A percentile compares a stretch with the other conserved stretches of the same genome.
Evolutionary conservation across 1,140 invertebrate species (phyloP).

Genomic region (Coptotermes formosanus): DNA sequence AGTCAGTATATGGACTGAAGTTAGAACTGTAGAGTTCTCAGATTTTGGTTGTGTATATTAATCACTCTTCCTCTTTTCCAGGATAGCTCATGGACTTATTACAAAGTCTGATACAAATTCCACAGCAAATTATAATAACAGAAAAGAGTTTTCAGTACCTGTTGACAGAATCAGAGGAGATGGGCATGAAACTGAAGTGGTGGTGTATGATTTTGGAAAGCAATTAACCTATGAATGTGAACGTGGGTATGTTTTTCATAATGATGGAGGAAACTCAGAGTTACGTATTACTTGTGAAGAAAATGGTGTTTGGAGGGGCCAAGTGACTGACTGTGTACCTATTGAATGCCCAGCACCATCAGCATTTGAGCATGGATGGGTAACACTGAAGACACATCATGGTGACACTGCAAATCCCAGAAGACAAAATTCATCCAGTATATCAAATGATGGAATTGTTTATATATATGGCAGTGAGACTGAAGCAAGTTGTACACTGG

Average conservation of each 20-base stretch:
- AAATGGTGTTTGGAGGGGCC: not conserved
- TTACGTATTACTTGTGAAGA: not conserved
- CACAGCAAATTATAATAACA: not conserved
- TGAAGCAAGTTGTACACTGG: not conserved
- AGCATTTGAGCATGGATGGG: not conserved
- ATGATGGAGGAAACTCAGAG: not conserved
- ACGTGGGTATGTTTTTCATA: not conserved
- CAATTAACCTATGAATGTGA: not conserved
- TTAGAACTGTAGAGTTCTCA: no score
- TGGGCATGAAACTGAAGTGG: not conserved
- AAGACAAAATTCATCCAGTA: not conserved
- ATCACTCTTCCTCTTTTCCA: not conserved
- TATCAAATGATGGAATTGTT: not conserved
- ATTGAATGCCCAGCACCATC: not conserved
- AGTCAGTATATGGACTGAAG: no score
- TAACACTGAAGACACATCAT: not conserved
- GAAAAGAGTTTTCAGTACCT: not conserved
- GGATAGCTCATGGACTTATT: slow-evolving; percentile 28
- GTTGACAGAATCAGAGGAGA: not conserved
- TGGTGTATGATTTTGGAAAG: not conserved
- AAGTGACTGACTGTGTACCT: not conserved
- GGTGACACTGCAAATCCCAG: not conserved
- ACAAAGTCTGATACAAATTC: not conserved
- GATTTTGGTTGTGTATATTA: no score
- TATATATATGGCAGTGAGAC: not conserved